These are phyloP conservation scores for Thalassaphorura encarpata DNA, from an alignment of 1,140 invertebrate species.

Conservation along the genomic window DNA sequence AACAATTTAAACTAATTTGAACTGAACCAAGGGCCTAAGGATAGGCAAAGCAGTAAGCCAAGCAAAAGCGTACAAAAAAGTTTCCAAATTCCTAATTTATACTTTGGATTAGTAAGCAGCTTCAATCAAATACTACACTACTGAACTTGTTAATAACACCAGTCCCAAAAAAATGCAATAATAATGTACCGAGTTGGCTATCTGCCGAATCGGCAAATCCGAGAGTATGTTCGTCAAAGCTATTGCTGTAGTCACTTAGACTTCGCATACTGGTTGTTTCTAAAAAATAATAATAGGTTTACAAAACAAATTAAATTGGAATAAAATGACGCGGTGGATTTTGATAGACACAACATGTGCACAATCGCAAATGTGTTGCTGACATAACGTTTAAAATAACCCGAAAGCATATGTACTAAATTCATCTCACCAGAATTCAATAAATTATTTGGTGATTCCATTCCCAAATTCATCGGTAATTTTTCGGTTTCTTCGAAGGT, in stretches of 20 bases:
- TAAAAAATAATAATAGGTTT: slow-evolving; percentile 4
- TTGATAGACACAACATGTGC: no score
- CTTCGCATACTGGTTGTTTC: slow-evolving; percentile 31
- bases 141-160: no score
- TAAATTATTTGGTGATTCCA: slow-evolving; percentile 52
- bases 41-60: no score
- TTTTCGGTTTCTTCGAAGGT: slow-evolving; percentile 61
- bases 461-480: slow-evolving; percentile 42
- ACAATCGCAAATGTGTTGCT: no score
- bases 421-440: slow-evolving; percentile 54
- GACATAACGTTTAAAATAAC: not conserved
- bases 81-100: no score
- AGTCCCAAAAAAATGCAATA: slow-evolving; percentile 9
- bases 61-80: no score
- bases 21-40: not conserved
- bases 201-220: slow-evolving; percentile 21
- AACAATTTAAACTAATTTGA: not conserved
- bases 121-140: no score
- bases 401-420: not conserved
- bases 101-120: no score
- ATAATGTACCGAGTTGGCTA: slow-evolving; percentile 28
- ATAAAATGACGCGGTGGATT: not conserved
- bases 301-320: slow-evolving; percentile 7
- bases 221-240: slow-evolving; percentile 31
- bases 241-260: slow-evolving; percentile 33